Conservation (phyloP, 2,113 vertebrate species). For the Pachyramphus minor region DNA sequence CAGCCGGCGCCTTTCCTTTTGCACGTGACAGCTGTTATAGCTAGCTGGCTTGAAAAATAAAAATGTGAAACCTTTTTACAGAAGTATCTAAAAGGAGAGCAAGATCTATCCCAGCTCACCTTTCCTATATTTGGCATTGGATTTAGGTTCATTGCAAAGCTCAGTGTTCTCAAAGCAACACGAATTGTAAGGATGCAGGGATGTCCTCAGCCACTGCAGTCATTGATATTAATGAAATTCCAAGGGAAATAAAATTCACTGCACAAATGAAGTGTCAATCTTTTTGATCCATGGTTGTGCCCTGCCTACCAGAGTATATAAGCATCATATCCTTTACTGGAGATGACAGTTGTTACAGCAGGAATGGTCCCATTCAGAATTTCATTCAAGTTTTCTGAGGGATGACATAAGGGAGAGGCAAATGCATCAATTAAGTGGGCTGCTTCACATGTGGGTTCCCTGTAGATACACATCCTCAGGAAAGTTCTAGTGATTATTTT, state of each 20-base stretch:
- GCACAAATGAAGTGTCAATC: neutral
- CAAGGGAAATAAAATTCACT: neutral
- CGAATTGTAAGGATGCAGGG: accelerated
- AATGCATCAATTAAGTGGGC: neutral
- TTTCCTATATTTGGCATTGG: neutral
- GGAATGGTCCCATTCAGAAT: neutral
- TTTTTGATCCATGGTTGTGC: neutral
- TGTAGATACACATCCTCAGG: neutral
- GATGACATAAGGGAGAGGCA: neutral
- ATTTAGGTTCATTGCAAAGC: neutral
- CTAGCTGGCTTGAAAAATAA: neutral
- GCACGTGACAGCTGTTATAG: neutral
- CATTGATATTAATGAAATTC: neutral
- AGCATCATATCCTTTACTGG: neutral
- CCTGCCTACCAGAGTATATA: neutral
- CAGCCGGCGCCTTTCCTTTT: neutral
- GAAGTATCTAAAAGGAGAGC: neutral
- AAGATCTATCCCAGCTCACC: neutral
- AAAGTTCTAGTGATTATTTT: neutral
- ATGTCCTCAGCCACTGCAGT: accelerated
- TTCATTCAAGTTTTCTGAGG: neutral
- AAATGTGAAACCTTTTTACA: neutral
- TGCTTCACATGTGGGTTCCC: neutral
- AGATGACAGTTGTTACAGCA: neutral
- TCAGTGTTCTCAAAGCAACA: neutral